Evolutionary conservation across 2,113 vertebrate genomes (phyloP).

Genomic region (Burhinus oedicnemus): DNA sequence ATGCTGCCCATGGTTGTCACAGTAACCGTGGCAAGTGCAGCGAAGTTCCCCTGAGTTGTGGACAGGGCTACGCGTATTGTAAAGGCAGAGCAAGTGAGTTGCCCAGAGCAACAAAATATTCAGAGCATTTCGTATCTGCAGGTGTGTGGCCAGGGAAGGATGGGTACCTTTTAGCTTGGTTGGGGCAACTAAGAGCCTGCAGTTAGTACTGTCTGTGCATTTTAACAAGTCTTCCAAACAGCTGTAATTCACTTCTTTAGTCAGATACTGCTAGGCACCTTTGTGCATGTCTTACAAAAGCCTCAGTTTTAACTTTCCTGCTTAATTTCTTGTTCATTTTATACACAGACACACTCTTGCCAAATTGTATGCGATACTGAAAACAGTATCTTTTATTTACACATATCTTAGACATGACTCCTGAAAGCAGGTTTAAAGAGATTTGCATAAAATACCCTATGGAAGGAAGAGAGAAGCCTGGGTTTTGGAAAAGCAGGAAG

Average conservation of each 20-base stretch:
- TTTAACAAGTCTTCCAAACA: not conserved
- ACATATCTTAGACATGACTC: not conserved
- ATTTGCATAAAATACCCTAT: not conserved
- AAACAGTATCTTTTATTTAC: not conserved
- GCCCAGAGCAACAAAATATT: slow-evolving; percentile 25
- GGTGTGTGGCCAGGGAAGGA: not conserved
- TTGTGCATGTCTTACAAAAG: not conserved
- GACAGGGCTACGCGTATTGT: not conserved
- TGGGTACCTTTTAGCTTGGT: not conserved
- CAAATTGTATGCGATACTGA: not conserved
- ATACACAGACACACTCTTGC: not conserved
- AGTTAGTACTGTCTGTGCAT: not conserved
- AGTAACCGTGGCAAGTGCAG: not conserved
- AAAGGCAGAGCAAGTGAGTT: slow-evolving; percentile 4
- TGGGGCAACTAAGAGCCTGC: not conserved
- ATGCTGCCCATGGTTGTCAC: slow-evolving; percentile 2
- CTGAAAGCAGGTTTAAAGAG: not conserved
- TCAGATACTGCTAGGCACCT: not conserved
- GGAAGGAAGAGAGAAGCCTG: not conserved
- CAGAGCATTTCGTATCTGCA: not conserved
- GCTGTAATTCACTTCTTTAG: not conserved
- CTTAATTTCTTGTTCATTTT: not conserved
- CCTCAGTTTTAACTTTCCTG: not conserved
- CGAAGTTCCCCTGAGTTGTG: not conserved
- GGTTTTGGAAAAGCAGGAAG: not conserved